These are phyloP conservation scores for Parus major DNA, from an alignment of 2,113 vertebrate species.

Conservation along the genomic window DNA sequence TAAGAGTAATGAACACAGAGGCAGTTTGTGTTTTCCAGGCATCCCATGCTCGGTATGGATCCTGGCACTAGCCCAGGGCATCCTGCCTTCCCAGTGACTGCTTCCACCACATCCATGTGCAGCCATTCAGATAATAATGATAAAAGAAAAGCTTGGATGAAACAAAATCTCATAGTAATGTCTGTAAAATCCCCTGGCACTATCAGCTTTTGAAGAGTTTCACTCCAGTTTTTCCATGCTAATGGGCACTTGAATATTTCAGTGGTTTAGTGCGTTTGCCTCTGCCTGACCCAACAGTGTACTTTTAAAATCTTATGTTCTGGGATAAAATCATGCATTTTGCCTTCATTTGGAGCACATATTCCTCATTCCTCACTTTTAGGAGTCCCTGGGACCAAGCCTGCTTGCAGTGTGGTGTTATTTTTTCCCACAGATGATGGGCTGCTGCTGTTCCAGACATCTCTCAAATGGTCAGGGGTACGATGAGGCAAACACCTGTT, in stretches of 20 bases:
- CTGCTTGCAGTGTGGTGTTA: neutral
- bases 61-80: neutral
- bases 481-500: neutral
- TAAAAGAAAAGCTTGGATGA: neutral
- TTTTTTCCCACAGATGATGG: neutral
- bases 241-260: neutral
- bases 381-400: neutral
- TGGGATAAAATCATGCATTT: neutral
- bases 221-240: neutral
- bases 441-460: neutral
- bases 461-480: neutral
- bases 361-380: neutral
- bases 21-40: neutral
- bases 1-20: neutral
- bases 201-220: neutral
- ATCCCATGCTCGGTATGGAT: neutral
- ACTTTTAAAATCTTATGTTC: neutral
- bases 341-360: neutral
- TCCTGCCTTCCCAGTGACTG: neutral
- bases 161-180: neutral
- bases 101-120: fast-evolving
- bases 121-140: neutral
- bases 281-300: neutral
- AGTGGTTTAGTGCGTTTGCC: neutral
- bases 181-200: neutral